Percentiles rank a stretch among this genome's conserved stretches.
phyloP scores from a whole-genome alignment of 1,140 invertebrate genomes.

The Sycophaga agraensis region DNA sequence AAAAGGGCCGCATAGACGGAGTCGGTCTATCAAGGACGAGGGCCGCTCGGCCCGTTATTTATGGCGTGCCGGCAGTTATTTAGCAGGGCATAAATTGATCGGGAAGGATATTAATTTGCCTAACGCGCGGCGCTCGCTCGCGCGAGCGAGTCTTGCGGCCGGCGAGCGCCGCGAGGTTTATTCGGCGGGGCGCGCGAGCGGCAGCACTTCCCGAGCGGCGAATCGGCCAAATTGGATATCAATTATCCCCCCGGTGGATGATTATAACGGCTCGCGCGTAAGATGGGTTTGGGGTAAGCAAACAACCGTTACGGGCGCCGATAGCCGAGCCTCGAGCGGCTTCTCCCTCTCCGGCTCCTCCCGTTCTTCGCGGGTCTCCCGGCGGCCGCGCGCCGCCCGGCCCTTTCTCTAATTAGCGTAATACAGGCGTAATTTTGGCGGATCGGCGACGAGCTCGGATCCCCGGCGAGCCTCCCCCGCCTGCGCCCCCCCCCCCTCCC shows the following conservation, averaged over 20 bases:
- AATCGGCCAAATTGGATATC: conserved; percentile 29
- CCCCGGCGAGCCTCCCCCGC: no score
- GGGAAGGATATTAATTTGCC: conserved; percentile 30
- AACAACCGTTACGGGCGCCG: conserved; percentile 26
- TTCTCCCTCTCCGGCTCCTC: neutral
- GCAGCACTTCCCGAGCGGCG: conserved; percentile 19
- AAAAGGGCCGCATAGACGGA: no score
- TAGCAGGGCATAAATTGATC: conserved; percentile 29
- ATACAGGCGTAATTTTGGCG: no score
- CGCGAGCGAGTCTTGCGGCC: neutral
- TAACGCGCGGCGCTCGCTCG: neutral
- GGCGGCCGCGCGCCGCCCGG: no score
- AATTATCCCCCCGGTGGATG: conserved; percentile 25
- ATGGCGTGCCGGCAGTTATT: conserved; percentile 28
- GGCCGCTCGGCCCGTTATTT: no score
- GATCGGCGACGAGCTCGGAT: no score
- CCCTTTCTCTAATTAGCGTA: no score
- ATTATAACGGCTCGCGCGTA: conserved; percentile 30
- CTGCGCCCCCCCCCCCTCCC: no score
- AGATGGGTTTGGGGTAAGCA: conserved; percentile 27
- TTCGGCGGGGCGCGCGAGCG: neutral
- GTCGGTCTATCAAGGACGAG: no score
- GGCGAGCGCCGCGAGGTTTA: conserved; percentile 10
- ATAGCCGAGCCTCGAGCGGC: conserved; percentile 11
- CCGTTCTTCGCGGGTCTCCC: no score